Evolutionary conservation across 1,140 invertebrate genomes (phyloP), one percentile per base, ranked within the genome.

Genomic region (Gonioctena quinquepunctata): DNA sequence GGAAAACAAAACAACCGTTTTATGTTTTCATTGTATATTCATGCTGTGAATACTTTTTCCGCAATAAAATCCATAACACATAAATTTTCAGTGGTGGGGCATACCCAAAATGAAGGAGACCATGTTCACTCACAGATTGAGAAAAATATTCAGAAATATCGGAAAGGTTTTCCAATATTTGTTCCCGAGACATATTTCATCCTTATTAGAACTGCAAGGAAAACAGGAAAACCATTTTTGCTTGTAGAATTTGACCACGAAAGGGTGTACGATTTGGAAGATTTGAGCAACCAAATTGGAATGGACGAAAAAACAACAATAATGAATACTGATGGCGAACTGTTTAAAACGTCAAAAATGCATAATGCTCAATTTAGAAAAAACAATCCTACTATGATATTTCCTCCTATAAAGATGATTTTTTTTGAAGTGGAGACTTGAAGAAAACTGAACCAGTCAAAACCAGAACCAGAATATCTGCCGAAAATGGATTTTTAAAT

Each of bases 51-150:
- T 19, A 57, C 13, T 8, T 60, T 16, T 33, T 16, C 19, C 62
- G 57, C 22, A 33, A 63, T 23, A 68, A 59, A 3, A 33, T 59
- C 50, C 4, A 68, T 68, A 2, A 59, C 52, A 21, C 66, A 68
- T 28, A 63, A 63, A 33, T 63, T 33, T 48, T 48, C 33, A n/a
- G n/a, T n/a, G n/a, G n/a, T n/a, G n/a, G n/a, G n/a, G n/a, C n/a
- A n/a, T n/a, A n/a, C n/a, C n/a, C n/a, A n/a, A n/a, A n/a, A n/a
- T n/a, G n/a, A n/a, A n/a, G n/a, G n/a, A n/a, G n/a, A n/a, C n/a
- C n/a, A n/a, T n/a, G n/a, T n/a, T n/a, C n/a, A n/a, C n/a, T n/a
- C n/a, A n/a, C n/a, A n/a, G n/a, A n/a, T n/a, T n/a, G n/a, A n/a
- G n/a, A n/a, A 18, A 63, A 1, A 33, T 27, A 63, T 63, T 42